Evolutionary conservation across 2,797 vertebrate genomes (phyloP), one percentile per base, ranked within the genome.

Genomic region (Smutsia gigantea): DNA sequence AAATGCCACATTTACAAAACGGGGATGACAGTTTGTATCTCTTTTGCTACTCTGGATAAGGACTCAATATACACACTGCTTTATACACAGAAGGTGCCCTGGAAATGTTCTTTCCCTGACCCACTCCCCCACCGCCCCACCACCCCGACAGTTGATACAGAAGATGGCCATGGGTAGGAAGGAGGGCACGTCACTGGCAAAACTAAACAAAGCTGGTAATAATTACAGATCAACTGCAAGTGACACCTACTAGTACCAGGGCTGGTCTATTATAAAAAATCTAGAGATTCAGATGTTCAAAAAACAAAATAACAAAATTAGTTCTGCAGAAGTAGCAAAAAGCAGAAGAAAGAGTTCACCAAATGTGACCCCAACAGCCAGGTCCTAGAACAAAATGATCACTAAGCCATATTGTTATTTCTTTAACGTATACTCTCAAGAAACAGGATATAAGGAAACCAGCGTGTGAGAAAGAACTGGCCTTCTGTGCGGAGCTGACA

Each of bases 401-500:
- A 74, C 21, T 66, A 92, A 90, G n/a, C 10, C 29, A 55, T 2
- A 5, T 25, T 66, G 39, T 37, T 66, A 21, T 5, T 72, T 37
- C 46, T 77, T 59, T 87, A 64, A 91, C 72, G 39, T 4, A 21
- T 90, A 57, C 68, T 68, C 42, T 34, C 84, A 71, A 93, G 64
- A 93, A 90, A 61, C 4, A 69, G 29, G 49, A 91, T 78, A 74
- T 51, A 87, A 89, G 59, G 86, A 96, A 83, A 89, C 37, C 4
- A 83, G 66, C 0, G 1, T 85, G 81, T 90, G 93, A 95, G 86
- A 85, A 94, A 95, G 51, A 64, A 61, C 39, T 59, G 66, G 90
- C 68, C 81, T 64, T 64, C 42, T 25, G 3, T 42, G 64, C 5
- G 7, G 79, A 39, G 57, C 74, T 72, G 63, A 81, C 17, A 85